A percentile compares a stretch with the other conserved stretches of the same genome.
Conservation (phyloP, 2,797 vertebrate species). For the Falco berigora region DNA sequence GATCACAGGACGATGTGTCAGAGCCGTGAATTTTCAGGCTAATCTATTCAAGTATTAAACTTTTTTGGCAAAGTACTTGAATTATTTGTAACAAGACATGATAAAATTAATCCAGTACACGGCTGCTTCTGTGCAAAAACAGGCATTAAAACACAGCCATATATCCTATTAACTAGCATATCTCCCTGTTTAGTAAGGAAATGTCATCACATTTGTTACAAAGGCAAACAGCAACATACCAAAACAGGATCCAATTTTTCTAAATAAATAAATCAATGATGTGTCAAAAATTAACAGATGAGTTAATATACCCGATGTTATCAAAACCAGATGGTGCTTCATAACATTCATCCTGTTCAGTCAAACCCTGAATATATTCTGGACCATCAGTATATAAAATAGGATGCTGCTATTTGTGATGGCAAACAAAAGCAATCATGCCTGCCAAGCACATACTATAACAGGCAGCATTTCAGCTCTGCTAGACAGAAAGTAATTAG, state of each 20-base stretch:
- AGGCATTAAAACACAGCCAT: constrained; percentile 45
- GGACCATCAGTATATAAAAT: constrained; percentile 80
- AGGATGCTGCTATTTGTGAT: constrained; percentile 82
- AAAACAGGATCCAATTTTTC: constrained; percentile 74
- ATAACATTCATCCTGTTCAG: constrained; percentile 77
- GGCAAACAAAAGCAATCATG: constrained; percentile 86
- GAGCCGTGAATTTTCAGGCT: background rate
- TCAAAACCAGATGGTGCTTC: constrained; percentile 75
- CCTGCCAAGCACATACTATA: constrained; percentile 83
- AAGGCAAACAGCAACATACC: constrained; percentile 73
- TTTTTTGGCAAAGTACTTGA: constrained; percentile 29
- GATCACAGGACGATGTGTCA: background rate
- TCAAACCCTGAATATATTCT: constrained; percentile 79
- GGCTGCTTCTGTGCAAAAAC: background rate
- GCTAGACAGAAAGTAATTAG: constrained; percentile 86
- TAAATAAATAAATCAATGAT: constrained; percentile 79
- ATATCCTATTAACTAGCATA: constrained; percentile 51
- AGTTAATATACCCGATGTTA: constrained; percentile 73
- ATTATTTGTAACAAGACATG: constrained; percentile 21
- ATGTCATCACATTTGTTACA: constrained; percentile 66
- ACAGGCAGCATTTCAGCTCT: constrained; percentile 82
- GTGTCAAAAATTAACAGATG: constrained; percentile 80
- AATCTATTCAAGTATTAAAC: constrained; percentile 16
- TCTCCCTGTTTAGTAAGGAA: constrained; percentile 58
- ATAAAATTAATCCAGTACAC: background rate